Conservation (phyloP, 2,113 vertebrate genomes). For the Laterallus jamaicensis region DNA sequence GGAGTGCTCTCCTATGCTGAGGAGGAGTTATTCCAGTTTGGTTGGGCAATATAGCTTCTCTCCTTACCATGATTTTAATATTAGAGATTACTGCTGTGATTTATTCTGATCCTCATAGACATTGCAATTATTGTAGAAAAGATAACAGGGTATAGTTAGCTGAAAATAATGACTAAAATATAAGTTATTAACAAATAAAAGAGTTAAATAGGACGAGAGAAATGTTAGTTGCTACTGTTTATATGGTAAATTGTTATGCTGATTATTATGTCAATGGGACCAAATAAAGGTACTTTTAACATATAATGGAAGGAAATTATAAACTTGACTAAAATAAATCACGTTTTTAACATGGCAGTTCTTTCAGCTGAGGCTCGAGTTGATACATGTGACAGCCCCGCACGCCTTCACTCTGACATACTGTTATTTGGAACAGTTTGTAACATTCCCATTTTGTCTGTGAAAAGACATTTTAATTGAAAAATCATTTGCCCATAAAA, state of each 20-base stretch:
- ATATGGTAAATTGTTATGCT: background rate
- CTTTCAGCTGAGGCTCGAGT: background rate
- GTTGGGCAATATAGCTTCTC: background rate
- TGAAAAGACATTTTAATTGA: slow-evolving; percentile 80
- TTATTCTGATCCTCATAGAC: background rate
- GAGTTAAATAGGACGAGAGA: background rate
- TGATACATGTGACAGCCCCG: slow-evolving; percentile 30
- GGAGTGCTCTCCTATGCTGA: background rate
- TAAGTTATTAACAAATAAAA: slow-evolving; percentile 50
- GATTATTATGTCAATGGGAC: background rate
- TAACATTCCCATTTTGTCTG: slow-evolving; percentile 64
- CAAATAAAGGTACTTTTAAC: background rate
- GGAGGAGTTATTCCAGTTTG: background rate
- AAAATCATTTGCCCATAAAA: slow-evolving; percentile 83
- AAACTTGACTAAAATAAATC: slow-evolving; percentile 62
- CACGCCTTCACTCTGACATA: slow-evolving; percentile 18
- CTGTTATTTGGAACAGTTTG: slow-evolving; percentile 62
- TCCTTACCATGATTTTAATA: background rate
- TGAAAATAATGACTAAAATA: slow-evolving; percentile 14
- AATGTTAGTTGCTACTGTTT: background rate
- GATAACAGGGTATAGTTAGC: background rate
- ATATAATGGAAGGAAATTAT: slow-evolving; percentile 16
- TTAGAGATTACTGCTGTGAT: slow-evolving; percentile 26
- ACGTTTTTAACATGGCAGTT: background rate
- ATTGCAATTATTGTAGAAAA: slow-evolving; percentile 16